Evolutionary conservation across 53 echinoderm and acorn worm species (phyloP).

Genomic region (Henricia sp.): DNA sequence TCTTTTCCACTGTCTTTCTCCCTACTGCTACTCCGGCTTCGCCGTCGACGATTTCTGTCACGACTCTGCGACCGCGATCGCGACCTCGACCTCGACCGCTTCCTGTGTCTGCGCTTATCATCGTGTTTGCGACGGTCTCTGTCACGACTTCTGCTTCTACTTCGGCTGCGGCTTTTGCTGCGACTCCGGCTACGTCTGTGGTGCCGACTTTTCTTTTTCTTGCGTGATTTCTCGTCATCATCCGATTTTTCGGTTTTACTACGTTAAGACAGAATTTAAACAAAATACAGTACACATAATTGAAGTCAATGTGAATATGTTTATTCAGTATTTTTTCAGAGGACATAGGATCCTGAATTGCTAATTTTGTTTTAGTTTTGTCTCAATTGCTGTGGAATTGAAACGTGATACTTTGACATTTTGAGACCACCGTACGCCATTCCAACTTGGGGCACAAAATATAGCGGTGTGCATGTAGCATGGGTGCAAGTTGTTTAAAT

Average conservation of each 20-base stretch:
- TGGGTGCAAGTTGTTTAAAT: too few relatives aligned
- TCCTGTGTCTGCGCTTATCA: constrained; percentile 58
- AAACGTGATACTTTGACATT: too few relatives aligned
- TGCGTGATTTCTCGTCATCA: constrained; percentile 34
- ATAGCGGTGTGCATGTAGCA: too few relatives aligned
- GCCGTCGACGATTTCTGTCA: constrained; percentile 64
- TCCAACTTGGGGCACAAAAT: too few relatives aligned
- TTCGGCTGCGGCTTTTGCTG: constrained; percentile 16
- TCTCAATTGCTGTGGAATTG: neutral
- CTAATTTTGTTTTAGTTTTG: neutral
- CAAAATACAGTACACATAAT: too few relatives aligned
- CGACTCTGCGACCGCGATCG: constrained; percentile 54
- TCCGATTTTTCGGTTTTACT: constrained; percentile 43
- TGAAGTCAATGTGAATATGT: too few relatives aligned
- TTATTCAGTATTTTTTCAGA: neutral
- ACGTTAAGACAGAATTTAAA: neutral
- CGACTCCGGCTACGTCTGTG: constrained; percentile 17
- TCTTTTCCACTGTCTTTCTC: constrained; percentile 37
- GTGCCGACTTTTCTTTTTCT: constrained; percentile 53
- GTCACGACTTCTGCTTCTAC: constrained; percentile 67
- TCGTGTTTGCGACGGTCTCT: constrained; percentile 62
- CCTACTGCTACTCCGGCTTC: constrained; percentile 54
- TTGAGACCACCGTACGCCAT: too few relatives aligned
- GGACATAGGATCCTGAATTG: neutral
- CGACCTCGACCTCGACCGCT: constrained; percentile 67